These are phyloP conservation scores for Avahi laniger DNA, from an alignment of 2,797 vertebrate species.

Conservation along the genomic window DNA sequence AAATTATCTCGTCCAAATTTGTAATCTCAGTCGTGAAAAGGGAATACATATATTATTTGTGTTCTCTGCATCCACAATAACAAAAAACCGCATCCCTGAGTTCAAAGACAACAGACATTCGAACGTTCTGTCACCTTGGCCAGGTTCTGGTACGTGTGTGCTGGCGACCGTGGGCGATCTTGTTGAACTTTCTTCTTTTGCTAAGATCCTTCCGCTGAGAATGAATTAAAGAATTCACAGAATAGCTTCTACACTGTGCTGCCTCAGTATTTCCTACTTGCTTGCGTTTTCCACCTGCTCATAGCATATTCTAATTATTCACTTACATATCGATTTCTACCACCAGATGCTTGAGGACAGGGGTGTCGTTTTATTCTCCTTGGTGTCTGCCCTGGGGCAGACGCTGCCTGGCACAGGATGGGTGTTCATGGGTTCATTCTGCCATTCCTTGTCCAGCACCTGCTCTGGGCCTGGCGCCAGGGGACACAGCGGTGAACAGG, in stretches of 20 bases:
- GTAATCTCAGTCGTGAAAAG: not conserved
- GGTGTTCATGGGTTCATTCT: not conserved
- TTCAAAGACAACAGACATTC: rapidly evolving
- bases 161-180: no score
- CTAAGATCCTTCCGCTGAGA: not conserved
- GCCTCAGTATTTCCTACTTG: not conserved
- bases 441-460: rapidly evolving
- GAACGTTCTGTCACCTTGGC: rapidly evolving
- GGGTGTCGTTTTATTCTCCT: not conserved
- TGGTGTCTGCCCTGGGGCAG: not conserved
- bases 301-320: not conserved
- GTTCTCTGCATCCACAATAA: constrained; percentile 52
- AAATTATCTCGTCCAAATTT: not conserved
- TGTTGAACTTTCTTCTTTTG: not conserved
- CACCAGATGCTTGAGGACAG: not conserved
- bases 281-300: not conserved
- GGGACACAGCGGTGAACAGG: not conserved
- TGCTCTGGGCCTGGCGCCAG: not conserved
- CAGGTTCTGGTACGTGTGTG: not conserved
- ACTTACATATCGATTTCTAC: not conserved
- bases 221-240: not conserved
- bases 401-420: rapidly evolving
- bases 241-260: no score
- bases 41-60: not conserved
- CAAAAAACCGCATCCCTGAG: rapidly evolving